Evolutionary conservation across 2,113 vertebrate species (phyloP).

Genomic region (Pitta sordida): DNA sequence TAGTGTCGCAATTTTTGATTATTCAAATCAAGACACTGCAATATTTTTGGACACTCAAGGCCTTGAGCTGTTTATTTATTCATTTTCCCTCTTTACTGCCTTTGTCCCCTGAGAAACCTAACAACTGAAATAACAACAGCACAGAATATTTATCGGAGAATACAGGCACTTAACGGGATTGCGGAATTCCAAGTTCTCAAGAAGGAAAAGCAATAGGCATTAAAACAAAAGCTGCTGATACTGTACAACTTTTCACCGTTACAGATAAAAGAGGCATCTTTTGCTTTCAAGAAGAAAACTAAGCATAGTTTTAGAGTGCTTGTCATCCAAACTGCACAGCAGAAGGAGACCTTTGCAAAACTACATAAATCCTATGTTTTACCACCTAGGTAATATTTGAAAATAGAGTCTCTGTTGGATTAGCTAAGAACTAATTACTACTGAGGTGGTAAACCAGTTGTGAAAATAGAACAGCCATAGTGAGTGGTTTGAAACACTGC

Average conservation of each 20-base stretch:
- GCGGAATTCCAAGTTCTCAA: slow-evolving; percentile 21
- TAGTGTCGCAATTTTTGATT: slow-evolving; percentile 44
- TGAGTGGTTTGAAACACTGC: neutral
- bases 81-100: slow-evolving; percentile 54
- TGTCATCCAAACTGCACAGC: neutral
- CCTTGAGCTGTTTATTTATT: slow-evolving; percentile 68
- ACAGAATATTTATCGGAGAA: slow-evolving; percentile 12
- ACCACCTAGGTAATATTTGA: neutral
- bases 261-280: neutral
- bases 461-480: neutral
- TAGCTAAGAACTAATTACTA: neutral
- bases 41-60: slow-evolving; percentile 52
- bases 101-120: slow-evolving; percentile 62
- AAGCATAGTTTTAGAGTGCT: neutral
- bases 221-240: neutral
- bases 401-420: neutral
- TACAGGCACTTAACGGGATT: slow-evolving; percentile 44
- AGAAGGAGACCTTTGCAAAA: neutral
- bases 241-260: neutral
- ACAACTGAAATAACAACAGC: slow-evolving; percentile 39
- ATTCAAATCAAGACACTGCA: slow-evolving; percentile 55
- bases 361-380: neutral
- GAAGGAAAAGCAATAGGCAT: neutral
- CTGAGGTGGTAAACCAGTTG: neutral
- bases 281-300: neutral